These are phyloP conservation scores for Zoanthus sansibaricus DNA, from an alignment of 92 coral and sea anemone species.

Conservation along the genomic window DNA sequence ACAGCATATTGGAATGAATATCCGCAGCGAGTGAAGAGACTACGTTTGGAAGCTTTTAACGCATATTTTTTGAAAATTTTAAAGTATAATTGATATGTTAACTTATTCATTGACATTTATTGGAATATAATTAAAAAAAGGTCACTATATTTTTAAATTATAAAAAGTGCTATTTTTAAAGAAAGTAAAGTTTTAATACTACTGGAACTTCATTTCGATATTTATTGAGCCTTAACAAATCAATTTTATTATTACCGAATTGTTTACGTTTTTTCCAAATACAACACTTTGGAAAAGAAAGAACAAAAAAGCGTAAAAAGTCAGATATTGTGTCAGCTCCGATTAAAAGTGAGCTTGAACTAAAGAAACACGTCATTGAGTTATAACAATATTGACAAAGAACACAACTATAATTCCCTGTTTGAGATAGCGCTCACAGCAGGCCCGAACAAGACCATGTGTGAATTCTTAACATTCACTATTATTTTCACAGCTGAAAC, in stretches of 20 bases:
- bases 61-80: no score
- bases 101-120: not conserved
- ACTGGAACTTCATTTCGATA: no score
- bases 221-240: not conserved
- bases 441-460: slow-evolving; percentile 5
- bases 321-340: not conserved
- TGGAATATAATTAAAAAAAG: no score
- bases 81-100: no score
- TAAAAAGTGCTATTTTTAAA: no score
- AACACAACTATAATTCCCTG: slow-evolving; percentile 15
- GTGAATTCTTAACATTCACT: not conserved
- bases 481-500: slow-evolving; percentile 38
- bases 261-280: no score
- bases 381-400: slow-evolving; percentile 31
- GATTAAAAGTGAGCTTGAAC: not conserved
- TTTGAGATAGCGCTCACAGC: slow-evolving; percentile 32
- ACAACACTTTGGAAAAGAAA: not conserved
- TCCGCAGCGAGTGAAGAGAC: no score
- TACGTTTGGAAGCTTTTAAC: no score
- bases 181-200: no score
- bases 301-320: not conserved
- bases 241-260: not conserved
- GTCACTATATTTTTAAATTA: no score
- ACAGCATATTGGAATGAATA: no score
- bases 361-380: slow-evolving; percentile 26